Percentiles rank a stretch among this genome's conserved stretches.
phyloP scores from a whole-genome alignment of 53 echinoderm and acorn worm species.

The Apostichopus leukothele region DNA sequence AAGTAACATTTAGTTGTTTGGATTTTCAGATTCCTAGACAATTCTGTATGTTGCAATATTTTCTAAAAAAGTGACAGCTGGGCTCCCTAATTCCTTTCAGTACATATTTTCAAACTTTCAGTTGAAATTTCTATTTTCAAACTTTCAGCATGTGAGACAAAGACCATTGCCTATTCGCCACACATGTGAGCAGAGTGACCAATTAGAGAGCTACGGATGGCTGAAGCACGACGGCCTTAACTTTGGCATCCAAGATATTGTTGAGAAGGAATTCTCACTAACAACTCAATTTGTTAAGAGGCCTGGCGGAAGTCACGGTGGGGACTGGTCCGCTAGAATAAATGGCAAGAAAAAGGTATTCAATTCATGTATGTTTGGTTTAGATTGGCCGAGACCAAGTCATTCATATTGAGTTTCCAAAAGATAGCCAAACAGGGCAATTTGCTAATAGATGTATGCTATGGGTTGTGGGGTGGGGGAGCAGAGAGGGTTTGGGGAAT shows the following conservation, averaged over 20 bases:
- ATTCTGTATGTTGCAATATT: too few species aligned
- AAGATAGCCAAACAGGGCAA: too few species aligned
- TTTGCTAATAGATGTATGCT: too few species aligned
- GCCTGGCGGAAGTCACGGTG: constrained; percentile 81
- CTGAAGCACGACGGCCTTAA: constrained; percentile 84
- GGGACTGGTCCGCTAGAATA: constrained; percentile 91
- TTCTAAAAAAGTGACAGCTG: too few species aligned
- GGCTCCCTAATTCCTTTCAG: not conserved
- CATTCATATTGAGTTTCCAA: too few species aligned
- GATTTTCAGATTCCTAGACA: too few species aligned
- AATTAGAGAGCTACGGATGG: constrained; percentile 87
- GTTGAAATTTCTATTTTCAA: not conserved
- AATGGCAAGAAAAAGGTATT: constrained; percentile 71
- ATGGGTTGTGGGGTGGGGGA: too few species aligned
- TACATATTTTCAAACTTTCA: not conserved
- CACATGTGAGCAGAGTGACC: constrained; percentile 93
- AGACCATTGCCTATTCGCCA: constrained; percentile 76
- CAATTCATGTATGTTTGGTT: not conserved
- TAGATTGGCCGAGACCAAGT: not conserved
- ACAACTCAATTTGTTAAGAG: constrained; percentile 91
- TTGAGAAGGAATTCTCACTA: constrained; percentile 82
- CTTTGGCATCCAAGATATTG: constrained; percentile 92
- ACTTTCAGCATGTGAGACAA: constrained; percentile 56
- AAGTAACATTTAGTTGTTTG: too few species aligned
- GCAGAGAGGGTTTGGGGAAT: too few species aligned